These are phyloP conservation scores for zebrafish (Danio rerio) DNA, from an alignment of 2,113 vertebrate species.

Conservation along the genomic window DNA sequence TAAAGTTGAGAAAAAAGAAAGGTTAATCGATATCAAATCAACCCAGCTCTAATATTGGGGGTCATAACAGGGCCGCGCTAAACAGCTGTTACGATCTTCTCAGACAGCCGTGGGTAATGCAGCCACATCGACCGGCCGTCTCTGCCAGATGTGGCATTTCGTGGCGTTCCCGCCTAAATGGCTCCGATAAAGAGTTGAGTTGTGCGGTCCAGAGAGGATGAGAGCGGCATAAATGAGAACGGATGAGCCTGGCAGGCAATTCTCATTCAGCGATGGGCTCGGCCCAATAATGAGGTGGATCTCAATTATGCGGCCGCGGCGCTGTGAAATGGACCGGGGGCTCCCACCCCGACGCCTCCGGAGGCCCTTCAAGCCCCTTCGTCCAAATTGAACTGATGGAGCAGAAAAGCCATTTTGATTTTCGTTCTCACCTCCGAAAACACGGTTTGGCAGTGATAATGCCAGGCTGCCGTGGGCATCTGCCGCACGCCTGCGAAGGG, in stretches of 20 bases:
- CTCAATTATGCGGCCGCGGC: slow-evolving; percentile 53
- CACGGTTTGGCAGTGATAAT: slow-evolving; percentile 8
- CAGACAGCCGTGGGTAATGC: slow-evolving; percentile 31
- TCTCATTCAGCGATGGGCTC: slow-evolving; percentile 53
- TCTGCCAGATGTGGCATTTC: slow-evolving; percentile 16
- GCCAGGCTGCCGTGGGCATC: slow-evolving; percentile 38
- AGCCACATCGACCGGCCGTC: slow-evolving; percentile 14
- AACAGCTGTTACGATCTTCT: slow-evolving; percentile 27
- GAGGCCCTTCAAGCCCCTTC: slow-evolving; percentile 53
- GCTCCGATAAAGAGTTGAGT: slow-evolving; percentile 48
- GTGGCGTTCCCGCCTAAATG: background rate
- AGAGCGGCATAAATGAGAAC: slow-evolving; percentile 52
- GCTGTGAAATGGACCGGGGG: slow-evolving; percentile 52
- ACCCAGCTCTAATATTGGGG: background rate
- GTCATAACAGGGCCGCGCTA: background rate
- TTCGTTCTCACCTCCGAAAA: slow-evolving; percentile 43
- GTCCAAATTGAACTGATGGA: slow-evolving; percentile 59
- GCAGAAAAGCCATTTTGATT: slow-evolving; percentile 64
- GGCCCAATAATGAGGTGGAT: slow-evolving; percentile 59
- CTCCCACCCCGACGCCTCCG: slow-evolving; percentile 47
- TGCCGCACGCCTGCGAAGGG: background rate
- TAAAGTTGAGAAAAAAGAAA: too few species aligned
- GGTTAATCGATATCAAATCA: background rate
- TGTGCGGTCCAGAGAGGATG: slow-evolving; percentile 44
- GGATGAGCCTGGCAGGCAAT: slow-evolving; percentile 50